Conservation (phyloP, 1,140 invertebrate genomes). For the Halyomorpha halys region DNA sequence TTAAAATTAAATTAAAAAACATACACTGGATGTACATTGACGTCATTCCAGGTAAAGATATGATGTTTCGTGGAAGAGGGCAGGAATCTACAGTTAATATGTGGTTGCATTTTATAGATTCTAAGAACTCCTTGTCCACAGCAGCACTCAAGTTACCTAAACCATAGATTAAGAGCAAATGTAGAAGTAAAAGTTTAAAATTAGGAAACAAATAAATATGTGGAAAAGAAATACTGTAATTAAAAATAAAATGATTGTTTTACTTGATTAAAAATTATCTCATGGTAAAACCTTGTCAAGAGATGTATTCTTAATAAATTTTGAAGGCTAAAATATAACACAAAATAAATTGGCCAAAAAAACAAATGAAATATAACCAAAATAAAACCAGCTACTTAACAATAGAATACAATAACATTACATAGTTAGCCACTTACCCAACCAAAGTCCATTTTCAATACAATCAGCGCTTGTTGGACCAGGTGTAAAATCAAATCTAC, state of each 20-base stretch:
- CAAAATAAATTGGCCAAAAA: too few relatives aligned
- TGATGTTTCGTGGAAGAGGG: slow-evolving; percentile 60
- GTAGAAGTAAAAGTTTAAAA: too few relatives aligned
- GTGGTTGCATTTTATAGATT: slow-evolving; percentile 54
- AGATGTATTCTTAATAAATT: slow-evolving; percentile 4
- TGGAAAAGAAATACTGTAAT: neutral
- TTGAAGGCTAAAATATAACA: too few relatives aligned
- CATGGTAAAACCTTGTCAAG: neutral
- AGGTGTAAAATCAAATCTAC: slow-evolving; percentile 45
- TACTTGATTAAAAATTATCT: neutral
- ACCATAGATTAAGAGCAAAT: slow-evolving; percentile 20
- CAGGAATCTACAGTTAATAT: slow-evolving; percentile 73
- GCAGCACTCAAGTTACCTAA: slow-evolving; percentile 68
- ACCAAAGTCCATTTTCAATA: slow-evolving; percentile 58
- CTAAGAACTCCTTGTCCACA: slow-evolving; percentile 54
- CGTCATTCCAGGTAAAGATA: slow-evolving; percentile 50
- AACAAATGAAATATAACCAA: neutral
- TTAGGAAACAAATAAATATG: neutral
- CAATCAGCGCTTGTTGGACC: slow-evolving; percentile 53
- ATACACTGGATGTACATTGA: slow-evolving; percentile 63
- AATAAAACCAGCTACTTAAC: too few relatives aligned
- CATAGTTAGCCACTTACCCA: slow-evolving; percentile 40
- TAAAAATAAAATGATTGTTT: neutral
- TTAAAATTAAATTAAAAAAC: slow-evolving; percentile 28
- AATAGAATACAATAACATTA: too few relatives aligned